Percentiles rank a stretch among this genome's conserved stretches.
Conservation (phyloP, 2,888 invertebrate species). For the Yponomeuta malinellus region DNA sequence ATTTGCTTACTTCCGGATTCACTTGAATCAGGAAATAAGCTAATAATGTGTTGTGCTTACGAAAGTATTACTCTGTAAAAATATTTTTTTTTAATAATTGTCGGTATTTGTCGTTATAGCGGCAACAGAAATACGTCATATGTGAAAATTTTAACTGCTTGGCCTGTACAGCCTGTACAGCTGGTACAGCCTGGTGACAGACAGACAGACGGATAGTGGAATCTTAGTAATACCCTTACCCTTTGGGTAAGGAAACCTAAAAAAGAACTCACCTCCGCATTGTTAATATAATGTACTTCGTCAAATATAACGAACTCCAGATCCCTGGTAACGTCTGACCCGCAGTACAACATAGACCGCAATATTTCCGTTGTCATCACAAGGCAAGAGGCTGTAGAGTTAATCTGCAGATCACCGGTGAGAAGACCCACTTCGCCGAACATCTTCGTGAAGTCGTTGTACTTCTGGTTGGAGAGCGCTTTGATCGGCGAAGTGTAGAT, state of each 20-base stretch:
- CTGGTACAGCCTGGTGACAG: no score
- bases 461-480: constrained; percentile 99
- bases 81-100: no score
- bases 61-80: no score
- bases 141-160: no score
- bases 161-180: no score
- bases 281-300: constrained; percentile 99
- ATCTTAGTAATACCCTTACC: no score
- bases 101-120: no score
- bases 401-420: constrained; percentile 97
- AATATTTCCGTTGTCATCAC: constrained; percentile 99
- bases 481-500: constrained; percentile 99
- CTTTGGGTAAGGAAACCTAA: background rate
- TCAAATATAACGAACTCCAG: constrained; percentile 99
- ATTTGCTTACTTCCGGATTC: no score
- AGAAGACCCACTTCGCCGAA: constrained; percentile 96
- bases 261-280: constrained; percentile 81
- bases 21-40: no score
- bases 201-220: no score
- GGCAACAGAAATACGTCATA: no score
- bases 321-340: constrained; percentile 94
- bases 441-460: constrained; percentile 94
- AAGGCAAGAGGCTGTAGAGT: constrained; percentile 93
- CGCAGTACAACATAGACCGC: constrained; percentile 96
- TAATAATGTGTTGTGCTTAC: no score